phyloP scores from a whole-genome alignment of 2,888 invertebrate species.

The Meganola albula region DNA sequence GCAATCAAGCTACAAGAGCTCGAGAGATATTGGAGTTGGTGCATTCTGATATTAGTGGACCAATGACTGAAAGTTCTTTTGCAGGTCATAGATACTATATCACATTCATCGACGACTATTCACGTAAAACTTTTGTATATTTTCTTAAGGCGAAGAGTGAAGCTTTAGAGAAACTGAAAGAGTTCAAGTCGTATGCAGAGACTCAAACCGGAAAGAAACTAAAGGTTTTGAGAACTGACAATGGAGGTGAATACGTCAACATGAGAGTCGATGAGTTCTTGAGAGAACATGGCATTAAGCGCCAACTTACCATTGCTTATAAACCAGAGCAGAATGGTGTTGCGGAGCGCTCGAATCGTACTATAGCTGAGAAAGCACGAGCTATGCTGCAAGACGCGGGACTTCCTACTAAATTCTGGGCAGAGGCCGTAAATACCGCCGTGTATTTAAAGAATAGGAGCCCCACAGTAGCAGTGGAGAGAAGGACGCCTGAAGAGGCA shows the following conservation, averaged over 20 bases:
- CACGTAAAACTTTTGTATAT: background rate
- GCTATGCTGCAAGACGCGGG: background rate
- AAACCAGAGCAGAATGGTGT: slow-evolving; percentile 4
- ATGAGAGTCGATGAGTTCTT: background rate
- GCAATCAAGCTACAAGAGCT: too few relatives aligned
- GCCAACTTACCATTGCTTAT: slow-evolving; percentile 1
- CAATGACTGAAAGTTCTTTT: slow-evolving; percentile 1
- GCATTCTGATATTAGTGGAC: slow-evolving; percentile 17
- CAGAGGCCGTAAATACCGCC: background rate
- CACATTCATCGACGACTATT: slow-evolving; percentile 3
- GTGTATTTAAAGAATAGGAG: slow-evolving; percentile 4
- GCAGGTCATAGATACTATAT: slow-evolving; percentile 1
- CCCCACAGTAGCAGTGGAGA: background rate
- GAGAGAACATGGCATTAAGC: background rate
- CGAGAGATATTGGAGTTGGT: slow-evolving; percentile 21
- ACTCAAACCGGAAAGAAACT: background rate
- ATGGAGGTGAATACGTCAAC: background rate
- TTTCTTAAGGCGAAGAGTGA: slow-evolving; percentile 1
- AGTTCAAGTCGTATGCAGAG: background rate
- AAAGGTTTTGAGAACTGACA: slow-evolving; percentile 1
- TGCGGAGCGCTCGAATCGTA: background rate
- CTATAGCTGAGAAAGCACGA: slow-evolving; percentile 2
- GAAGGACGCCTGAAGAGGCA: slow-evolving; percentile 1
- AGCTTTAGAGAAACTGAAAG: background rate
- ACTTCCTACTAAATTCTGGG: background rate